Base-by-base conservation (phyloP, 2,797 vertebrate species). In the Anguilla marmorata region DNA sequence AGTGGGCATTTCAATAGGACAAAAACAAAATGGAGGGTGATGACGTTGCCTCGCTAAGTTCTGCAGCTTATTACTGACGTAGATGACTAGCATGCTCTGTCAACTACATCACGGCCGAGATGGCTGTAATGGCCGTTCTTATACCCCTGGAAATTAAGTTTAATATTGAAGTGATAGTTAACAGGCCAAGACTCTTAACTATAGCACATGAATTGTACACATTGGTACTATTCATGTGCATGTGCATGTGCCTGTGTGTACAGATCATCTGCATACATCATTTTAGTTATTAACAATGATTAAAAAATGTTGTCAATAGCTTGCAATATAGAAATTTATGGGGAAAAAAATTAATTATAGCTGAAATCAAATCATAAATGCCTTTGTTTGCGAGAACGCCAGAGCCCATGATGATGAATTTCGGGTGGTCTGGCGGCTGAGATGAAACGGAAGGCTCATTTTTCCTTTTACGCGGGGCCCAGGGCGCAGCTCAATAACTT, bases 401-500 rank as follows among this genome's bases (percentile, higher is more conserved):
- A n/a, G 60, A 66, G 21, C 21, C 19, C 30, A 12, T 37, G 3
- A 41, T 37, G 85, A 45, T 86, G 7, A 66, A 24, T 86, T 63
- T 66, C 48, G 12, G 58, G 41, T 41, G 58, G 9, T 54, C 52
- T 85, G 84, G 52, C 14, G 14, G 27, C 30, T 58, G 54, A 58
- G 27, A 58, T 58, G 56, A 24, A 85, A 63, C 41, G 16, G 27
- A 58, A 50, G 66, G 37, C 45, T 50, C 79, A 27, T 56, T 52
- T 45, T 45, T 45, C 37, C 24, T 86, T 66, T 74, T 50, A 48
- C 3, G 24, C 19, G 58, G 60, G 21, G 85, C 85, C 41, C 58
- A 45, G 58, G 85, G 58, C 85, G 45, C 19, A 66, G 85, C 21
- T 86, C 85, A 86, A 69, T 86, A 66, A 69, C 85, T 56, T 48